Evolutionary conservation across 2,113 vertebrate genomes (phyloP).

Genomic region (Neolamprologus kungweensis): DNA sequence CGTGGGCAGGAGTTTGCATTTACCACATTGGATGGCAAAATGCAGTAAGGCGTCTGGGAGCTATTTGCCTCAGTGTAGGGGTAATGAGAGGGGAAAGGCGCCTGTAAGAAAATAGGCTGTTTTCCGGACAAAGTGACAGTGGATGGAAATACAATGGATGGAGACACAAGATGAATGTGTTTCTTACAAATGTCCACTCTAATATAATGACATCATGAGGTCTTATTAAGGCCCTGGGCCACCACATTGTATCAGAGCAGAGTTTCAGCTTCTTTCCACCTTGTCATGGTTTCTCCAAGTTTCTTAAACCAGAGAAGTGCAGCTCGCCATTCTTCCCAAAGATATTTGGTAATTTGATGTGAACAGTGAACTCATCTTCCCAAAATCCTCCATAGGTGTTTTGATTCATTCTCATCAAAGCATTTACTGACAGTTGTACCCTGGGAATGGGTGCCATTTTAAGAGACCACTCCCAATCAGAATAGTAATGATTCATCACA

Average conservation of each 20-base stretch:
- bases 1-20: neutral
- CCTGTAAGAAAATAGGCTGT: neutral
- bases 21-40: neutral
- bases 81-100: neutral
- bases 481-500: neutral
- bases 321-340: neutral
- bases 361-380: neutral
- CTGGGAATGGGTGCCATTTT: neutral
- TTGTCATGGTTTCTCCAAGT: neutral
- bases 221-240: neutral
- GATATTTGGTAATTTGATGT: neutral
- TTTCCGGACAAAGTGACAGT: neutral
- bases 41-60: neutral
- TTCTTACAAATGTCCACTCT: neutral
- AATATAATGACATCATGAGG: neutral
- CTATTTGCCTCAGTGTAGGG: neutral
- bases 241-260: neutral
- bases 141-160: neutral
- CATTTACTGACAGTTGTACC: neutral
- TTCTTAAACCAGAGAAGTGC: neutral
- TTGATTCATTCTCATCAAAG: neutral
- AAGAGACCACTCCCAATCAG: neutral
- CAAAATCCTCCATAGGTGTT: neutral
- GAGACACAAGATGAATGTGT: neutral
- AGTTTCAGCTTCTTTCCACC: neutral